Evolutionary conservation across 2,888 invertebrate genomes (phyloP).

Genomic region (Arrhopalites spinosus): DNA sequence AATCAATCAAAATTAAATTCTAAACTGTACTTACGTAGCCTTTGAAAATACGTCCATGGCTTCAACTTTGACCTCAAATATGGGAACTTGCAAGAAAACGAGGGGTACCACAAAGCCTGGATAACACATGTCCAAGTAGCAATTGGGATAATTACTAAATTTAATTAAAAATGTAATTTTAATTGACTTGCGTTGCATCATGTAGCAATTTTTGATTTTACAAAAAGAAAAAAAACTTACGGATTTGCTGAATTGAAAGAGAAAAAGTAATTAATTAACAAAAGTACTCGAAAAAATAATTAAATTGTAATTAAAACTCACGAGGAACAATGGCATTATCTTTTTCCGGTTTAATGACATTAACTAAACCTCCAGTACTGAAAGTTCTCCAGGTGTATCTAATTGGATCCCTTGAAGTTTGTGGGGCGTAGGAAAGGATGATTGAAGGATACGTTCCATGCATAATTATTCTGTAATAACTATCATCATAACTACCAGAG

Average conservation of each 20-base stretch:
- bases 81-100: conserved; percentile 39
- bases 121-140: conserved; percentile 43
- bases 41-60: conserved; percentile 38
- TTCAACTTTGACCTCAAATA: conserved; percentile 36
- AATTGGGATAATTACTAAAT: conserved; percentile 21
- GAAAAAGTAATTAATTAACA: not conserved
- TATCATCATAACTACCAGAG: conserved; percentile 37
- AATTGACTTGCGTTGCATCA: too few species aligned
- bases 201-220: too few species aligned
- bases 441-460: conserved; percentile 34
- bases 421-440: conserved; percentile 16
- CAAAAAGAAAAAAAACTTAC: too few species aligned
- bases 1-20: too few species aligned
- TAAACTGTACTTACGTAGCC: conserved; percentile 24
- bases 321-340: not conserved
- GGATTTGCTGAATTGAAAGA: conserved; percentile 18
- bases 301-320: not conserved
- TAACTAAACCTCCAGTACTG: conserved; percentile 9
- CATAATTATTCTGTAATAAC: conserved; percentile 36
- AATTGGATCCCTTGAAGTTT: conserved; percentile 30
- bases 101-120: conserved; percentile 46
- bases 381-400: not conserved
- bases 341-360: conserved; percentile 9
- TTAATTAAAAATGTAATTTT: too few species aligned
- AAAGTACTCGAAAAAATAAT: not conserved